These are phyloP conservation scores for Melanotaenia parkinsoni DNA, from an alignment of 2,797 vertebrate species.

Conservation along the genomic window DNA sequence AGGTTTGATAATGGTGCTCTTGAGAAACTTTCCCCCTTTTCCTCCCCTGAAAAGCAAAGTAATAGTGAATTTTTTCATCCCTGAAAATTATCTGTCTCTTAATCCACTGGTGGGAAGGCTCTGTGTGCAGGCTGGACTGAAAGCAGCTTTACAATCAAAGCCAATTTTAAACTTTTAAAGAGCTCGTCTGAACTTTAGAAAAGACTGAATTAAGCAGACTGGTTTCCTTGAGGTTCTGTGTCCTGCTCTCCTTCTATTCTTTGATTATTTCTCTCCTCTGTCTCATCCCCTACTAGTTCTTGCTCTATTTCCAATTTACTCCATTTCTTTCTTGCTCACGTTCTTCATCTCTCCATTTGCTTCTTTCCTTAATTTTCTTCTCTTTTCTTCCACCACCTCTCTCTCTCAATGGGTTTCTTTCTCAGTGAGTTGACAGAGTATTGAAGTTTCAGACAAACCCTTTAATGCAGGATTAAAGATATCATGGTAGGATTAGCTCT, in stretches of 20 bases:
- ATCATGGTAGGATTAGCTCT: conserved; percentile 77
- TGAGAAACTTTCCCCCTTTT: conserved; percentile 15
- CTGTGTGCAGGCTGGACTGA: conserved; percentile 36
- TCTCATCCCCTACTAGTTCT: conserved; percentile 25
- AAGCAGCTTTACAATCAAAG: conserved; percentile 67
- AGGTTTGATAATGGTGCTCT: conserved; percentile 30
- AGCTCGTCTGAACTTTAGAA: conserved; percentile 54
- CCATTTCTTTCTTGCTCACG: conserved; percentile 3
- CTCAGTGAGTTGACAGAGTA: conserved; percentile 72
- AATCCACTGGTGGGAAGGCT: conserved; percentile 60
- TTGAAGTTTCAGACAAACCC: conserved; percentile 78
- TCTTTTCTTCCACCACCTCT: conserved; percentile 14
- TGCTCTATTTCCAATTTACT: conserved; percentile 11
- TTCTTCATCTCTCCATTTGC: not conserved
- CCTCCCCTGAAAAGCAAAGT: conserved; percentile 22
- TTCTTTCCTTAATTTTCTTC: conserved; percentile 16
- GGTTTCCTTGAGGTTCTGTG: conserved; percentile 51
- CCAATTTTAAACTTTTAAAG: conserved; percentile 65
- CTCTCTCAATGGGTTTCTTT: conserved; percentile 62
- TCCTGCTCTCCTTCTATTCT: conserved; percentile 32
- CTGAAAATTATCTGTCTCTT: conserved; percentile 55
- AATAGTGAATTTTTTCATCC: conserved; percentile 44
- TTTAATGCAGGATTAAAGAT: conserved; percentile 82
- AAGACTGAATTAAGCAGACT: conserved; percentile 52
- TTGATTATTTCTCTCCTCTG: conserved; percentile 28